Conservation (phyloP, 2,888 invertebrate genomes). For the Philonicus albiceps region DNA sequence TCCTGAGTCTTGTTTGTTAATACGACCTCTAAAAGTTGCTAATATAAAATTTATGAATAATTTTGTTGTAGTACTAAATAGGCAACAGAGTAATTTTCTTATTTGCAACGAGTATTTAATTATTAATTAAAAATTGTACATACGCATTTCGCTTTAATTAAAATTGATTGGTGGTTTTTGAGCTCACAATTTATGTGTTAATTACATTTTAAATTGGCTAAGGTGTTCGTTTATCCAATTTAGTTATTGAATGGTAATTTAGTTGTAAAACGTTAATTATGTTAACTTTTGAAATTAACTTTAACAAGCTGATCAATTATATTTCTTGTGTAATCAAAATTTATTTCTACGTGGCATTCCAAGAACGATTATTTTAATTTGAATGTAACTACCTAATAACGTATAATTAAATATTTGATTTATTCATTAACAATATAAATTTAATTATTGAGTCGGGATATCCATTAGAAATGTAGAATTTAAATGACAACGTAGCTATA, state of each 20-base stretch:
- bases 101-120: background rate
- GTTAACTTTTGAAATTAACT: background rate
- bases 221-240: background rate
- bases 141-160: background rate
- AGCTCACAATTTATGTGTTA: background rate
- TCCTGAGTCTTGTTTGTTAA: background rate
- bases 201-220: background rate
- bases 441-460: background rate
- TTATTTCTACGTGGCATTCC: background rate
- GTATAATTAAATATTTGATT: background rate
- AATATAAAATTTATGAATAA: background rate
- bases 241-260: background rate
- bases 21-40: background rate
- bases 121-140: background rate
- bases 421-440: background rate
- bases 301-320: background rate
- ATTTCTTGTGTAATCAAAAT: background rate
- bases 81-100: background rate
- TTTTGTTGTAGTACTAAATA: background rate
- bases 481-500: too few relatives aligned
- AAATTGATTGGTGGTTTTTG: background rate
- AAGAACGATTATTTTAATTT: background rate
- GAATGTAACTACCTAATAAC: background rate
- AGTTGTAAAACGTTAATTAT: background rate
- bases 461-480: too few relatives aligned